Percentiles rank a stretch among this genome's conserved stretches.
phyloP scores from a whole-genome alignment of 2,113 vertebrate species.

The Cynoglossus semilaevis region DNA sequence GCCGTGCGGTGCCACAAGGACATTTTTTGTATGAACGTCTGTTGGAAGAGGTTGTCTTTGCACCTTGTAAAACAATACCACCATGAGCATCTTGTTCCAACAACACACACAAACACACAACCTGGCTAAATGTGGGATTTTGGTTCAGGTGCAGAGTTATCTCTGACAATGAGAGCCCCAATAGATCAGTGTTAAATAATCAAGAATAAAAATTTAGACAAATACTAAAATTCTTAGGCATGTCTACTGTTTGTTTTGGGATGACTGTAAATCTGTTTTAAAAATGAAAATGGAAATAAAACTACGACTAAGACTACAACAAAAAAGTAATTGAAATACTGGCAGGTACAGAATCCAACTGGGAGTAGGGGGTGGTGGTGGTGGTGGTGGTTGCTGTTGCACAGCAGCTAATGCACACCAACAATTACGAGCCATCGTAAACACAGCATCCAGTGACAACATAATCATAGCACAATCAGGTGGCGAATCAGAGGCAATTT shows the following conservation, averaged over 20 bases:
- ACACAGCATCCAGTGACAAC: constrained; percentile 78
- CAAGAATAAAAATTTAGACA: too few relatives aligned
- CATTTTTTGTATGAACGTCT: constrained; percentile 29
- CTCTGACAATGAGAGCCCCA: too few relatives aligned
- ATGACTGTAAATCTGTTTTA: too few relatives aligned
- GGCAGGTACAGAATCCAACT: too few relatives aligned
- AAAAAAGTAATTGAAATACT: too few relatives aligned
- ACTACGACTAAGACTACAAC: too few relatives aligned
- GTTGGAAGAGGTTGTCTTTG: constrained; percentile 47
- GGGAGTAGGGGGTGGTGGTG: too few relatives aligned
- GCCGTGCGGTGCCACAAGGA: constrained; percentile 31
- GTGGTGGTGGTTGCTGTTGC: constrained; percentile 40
- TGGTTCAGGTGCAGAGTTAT: too few relatives aligned
- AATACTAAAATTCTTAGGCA: too few relatives aligned
- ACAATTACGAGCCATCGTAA: constrained; percentile 73
- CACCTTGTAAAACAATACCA: constrained; percentile 60
- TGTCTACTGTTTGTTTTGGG: too few relatives aligned
- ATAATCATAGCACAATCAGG: constrained; percentile 78
- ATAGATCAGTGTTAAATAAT: too few relatives aligned
- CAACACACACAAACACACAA: constrained; percentile 25
- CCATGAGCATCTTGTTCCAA: constrained; percentile 15
- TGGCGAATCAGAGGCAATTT: constrained; percentile 75
- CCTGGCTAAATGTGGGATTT: constrained; percentile 5
- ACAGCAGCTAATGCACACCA: constrained; percentile 71
- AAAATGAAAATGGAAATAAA: too few relatives aligned